Base-by-base conservation (phyloP, 1,140 invertebrate species). In the Lethrus apterus region DNA sequence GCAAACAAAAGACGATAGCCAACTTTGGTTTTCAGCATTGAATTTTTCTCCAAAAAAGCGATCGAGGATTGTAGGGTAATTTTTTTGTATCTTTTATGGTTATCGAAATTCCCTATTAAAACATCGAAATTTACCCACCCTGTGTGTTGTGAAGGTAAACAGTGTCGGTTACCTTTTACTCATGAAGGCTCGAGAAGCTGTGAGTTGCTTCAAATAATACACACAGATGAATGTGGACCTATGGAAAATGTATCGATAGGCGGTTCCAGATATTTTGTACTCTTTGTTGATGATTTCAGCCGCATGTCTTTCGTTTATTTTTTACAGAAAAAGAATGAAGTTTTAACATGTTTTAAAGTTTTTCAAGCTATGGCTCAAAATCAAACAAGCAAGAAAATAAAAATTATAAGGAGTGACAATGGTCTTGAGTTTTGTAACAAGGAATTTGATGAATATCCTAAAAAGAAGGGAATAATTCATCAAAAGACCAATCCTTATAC, bases 201-300 rank as follows among this genome's bases (percentile, higher is more conserved):
- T 35, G 15, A 13, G 9, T 17, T 46, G 14, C 31, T 59, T 29
- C 46, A 62, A 34, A 14, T 62, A 21, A 44, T 66, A 7, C 63
- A 69, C 50, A 48, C 63, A 0, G 65, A 69, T 52, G 41, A 66
- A 10, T 65, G 62, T 52, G 67, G 65, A n/a, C 63, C 61, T 10
- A 63, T 65, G 58, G 52, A 58, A 32, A 60, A 50, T 4, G 21
- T 14, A 7, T 65, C 59, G 33, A 35, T 55, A 8, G 61, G 65
- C 32, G 62, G 59, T 21, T 50, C 49, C 1, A 57, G 52, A 35
- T 70, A 67, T 46, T 66, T 69, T 19, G 4, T 48, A 43, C 68
- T 60, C 4, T 60, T 70, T 24, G 60, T 64, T 29, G 64, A 70
- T 58, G 62, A 69, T 43, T 62, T 23, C 30, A 57, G 52, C 14